phyloP scores from a whole-genome alignment of 2,113 vertebrate genomes.

The Atractosteus spatula region DNA sequence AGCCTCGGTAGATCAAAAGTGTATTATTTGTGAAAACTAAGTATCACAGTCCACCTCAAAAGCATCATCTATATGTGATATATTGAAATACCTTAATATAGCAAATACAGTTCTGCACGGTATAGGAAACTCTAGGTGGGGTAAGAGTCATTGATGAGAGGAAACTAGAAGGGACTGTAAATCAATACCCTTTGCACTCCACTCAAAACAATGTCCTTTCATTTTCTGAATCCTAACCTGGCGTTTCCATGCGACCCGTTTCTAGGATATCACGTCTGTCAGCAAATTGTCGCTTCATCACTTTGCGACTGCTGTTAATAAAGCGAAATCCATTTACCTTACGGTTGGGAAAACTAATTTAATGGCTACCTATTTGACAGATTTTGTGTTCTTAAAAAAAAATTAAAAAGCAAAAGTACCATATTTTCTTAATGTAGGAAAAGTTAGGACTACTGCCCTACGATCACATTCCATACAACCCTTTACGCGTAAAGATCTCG shows the following conservation, averaged over 20 bases:
- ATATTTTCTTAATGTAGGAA: no score
- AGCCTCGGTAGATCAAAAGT: no score
- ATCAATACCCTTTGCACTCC: conserved; percentile 42
- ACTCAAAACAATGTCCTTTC: conserved; percentile 22
- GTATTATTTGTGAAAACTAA: no score
- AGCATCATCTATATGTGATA: neutral
- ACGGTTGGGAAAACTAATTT: no score
- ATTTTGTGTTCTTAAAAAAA: no score
- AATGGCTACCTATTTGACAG: no score
- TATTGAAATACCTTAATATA: no score
- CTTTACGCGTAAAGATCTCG: no score
- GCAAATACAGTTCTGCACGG: no score
- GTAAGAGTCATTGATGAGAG: conserved; percentile 23
- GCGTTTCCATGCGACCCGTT: conserved; percentile 45
- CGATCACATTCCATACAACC: no score
- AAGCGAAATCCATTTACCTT: neutral
- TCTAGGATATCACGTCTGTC: conserved; percentile 35
- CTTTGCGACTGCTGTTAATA: neutral
- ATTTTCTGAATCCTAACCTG: conserved; percentile 29
- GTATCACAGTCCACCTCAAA: neutral
- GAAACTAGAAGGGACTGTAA: conserved; percentile 31
- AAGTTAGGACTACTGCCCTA: no score
- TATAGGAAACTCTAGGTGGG: conserved; percentile 23
- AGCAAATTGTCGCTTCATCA: conserved; percentile 15
- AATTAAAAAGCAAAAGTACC: no score